Evolutionary conservation across 2,113 vertebrate species (phyloP).

Genomic region (Daboia siamensis): DNA sequence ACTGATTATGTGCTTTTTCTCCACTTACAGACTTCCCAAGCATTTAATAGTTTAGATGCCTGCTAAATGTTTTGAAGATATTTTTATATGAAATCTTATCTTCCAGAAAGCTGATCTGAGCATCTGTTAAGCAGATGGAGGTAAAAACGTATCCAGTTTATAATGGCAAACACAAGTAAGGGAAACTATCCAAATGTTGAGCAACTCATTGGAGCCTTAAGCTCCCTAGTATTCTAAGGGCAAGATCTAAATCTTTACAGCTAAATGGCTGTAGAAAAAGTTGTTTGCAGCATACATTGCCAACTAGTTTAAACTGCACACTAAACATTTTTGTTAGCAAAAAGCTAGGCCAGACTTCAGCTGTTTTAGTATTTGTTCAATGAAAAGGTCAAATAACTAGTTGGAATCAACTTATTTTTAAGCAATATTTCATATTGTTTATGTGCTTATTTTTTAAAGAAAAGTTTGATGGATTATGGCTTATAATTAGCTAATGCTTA

Average conservation of each 20-base stretch:
- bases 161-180: conserved; percentile 46
- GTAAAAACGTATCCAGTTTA: conserved; percentile 33
- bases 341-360: neutral
- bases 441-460: neutral
- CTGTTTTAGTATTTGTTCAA: neutral
- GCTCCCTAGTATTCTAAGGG: neutral
- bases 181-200: conserved; percentile 38
- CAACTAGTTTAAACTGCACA: neutral
- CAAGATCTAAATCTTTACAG: conserved; percentile 15
- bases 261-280: conserved; percentile 30
- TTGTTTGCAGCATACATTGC: conserved; percentile 19
- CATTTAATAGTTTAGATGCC: conserved; percentile 13
- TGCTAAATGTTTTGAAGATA: conserved; percentile 45
- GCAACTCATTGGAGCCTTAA: neutral
- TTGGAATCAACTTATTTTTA: neutral
- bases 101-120: conserved; percentile 40
- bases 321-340: neutral
- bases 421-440: neutral
- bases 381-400: neutral
- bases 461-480: neutral
- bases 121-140: conserved; percentile 53
- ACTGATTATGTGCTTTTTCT: conserved; percentile 45
- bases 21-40: conserved; percentile 36
- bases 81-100: conserved; percentile 39
- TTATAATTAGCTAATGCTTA: neutral